Percentiles rank a stretch among this genome's conserved stretches.
Conservation (phyloP, 2,797 vertebrate species). For the Scleropages formosus region DNA sequence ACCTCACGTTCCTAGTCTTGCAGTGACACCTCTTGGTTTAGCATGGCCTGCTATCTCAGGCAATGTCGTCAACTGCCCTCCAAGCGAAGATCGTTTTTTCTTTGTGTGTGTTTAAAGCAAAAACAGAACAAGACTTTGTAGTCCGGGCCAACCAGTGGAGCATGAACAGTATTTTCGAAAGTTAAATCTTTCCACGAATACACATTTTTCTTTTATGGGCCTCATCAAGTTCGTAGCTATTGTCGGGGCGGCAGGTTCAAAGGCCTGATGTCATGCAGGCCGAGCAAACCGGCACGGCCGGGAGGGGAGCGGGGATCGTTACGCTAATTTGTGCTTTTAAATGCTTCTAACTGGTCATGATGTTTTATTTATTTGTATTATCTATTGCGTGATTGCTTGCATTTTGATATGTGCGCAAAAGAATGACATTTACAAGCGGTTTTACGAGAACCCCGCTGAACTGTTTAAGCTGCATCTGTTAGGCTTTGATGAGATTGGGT, state of each 20-base stretch:
- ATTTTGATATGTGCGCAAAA: conserved; percentile 23
- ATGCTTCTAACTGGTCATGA: conserved; percentile 23
- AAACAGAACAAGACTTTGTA: conserved; percentile 29
- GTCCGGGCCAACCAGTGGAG: conserved; percentile 17
- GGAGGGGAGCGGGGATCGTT: neutral
- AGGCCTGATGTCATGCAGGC: neutral
- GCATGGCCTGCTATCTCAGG: conserved; percentile 32
- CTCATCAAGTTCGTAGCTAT: conserved; percentile 25
- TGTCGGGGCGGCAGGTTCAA: conserved; percentile 14
- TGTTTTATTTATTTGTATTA: conserved; percentile 10
- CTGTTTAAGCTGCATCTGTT: neutral
- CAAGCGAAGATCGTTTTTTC: conserved; percentile 19
- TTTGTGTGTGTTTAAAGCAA: conserved; percentile 32
- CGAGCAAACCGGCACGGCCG: neutral
- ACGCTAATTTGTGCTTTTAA: conserved; percentile 15
- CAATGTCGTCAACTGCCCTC: neutral
- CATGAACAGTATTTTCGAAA: conserved; percentile 26
- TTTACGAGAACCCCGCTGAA: conserved; percentile 9
- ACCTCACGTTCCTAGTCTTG: conserved; percentile 38
- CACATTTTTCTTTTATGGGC: conserved; percentile 18
- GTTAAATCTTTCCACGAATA: conserved; percentile 28
- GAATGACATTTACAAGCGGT: conserved; percentile 8
- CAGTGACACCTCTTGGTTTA: conserved; percentile 59
- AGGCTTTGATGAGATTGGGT: neutral
- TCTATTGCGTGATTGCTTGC: conserved; percentile 16